These are phyloP conservation scores for Scaptomyza montana DNA, from an alignment of 1,140 invertebrate species.

Conservation along the genomic window DNA sequence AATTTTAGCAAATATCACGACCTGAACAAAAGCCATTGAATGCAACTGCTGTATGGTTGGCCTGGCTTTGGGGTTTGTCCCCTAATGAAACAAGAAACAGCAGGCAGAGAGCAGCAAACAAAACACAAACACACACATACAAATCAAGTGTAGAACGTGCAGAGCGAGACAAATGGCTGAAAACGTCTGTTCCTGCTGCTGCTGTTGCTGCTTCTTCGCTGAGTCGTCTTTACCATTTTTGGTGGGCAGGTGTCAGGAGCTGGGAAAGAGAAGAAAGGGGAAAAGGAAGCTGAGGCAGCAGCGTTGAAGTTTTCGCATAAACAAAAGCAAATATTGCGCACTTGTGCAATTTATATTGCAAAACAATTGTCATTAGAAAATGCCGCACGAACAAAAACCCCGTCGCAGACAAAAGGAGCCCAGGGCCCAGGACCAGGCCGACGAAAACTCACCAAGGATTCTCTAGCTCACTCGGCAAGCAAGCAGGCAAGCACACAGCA, in stretches of 20 bases:
- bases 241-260: conserved; percentile 74
- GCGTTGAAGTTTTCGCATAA: conserved; percentile 79
- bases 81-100: conserved; percentile 76
- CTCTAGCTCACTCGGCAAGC: conserved; percentile 2
- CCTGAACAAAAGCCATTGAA: conserved; percentile 81
- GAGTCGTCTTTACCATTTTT: conserved; percentile 50
- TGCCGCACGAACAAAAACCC: conserved; percentile 78
- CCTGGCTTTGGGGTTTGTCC: conserved; percentile 8
- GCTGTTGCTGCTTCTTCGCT: conserved; percentile 34
- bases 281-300: conserved; percentile 31
- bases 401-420: conserved; percentile 71
- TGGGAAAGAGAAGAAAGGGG: conserved; percentile 24
- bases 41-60: conserved; percentile 69
- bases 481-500: conserved; percentile 31
- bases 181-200: conserved; percentile 47
- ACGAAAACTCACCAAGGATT: conserved; percentile 38
- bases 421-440: conserved; percentile 45
- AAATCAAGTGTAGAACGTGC: conserved; percentile 55
- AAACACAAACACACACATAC: conserved; percentile 22
- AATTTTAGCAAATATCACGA: conserved; percentile 83
- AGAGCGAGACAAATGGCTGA: conserved; percentile 73
- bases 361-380: conserved; percentile 84
- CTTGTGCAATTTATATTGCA: conserved; percentile 83
- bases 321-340: conserved; percentile 83
- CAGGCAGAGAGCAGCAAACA: conserved; percentile 42